Conservation (phyloP, 2,113 vertebrate species). For the Chlamydotis undulata region DNA sequence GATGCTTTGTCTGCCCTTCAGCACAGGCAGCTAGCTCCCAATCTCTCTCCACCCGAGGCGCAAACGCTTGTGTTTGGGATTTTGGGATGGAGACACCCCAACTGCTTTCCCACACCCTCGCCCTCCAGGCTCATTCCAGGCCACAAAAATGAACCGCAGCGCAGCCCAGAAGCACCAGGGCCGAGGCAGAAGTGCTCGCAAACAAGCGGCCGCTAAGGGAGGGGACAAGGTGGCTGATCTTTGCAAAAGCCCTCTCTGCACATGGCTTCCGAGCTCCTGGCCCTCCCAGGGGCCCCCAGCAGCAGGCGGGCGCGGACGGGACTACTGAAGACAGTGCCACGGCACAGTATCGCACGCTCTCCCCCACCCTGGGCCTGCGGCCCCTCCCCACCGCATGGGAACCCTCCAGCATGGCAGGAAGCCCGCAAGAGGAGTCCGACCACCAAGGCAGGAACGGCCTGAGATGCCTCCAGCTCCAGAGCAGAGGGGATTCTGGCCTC, state of each 20-base stretch:
- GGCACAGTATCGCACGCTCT: neutral
- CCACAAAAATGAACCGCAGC: neutral
- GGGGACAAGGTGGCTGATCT: neutral
- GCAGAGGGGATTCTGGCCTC: neutral
- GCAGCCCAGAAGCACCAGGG: neutral
- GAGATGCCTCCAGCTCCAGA: neutral
- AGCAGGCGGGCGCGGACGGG: fast-evolving
- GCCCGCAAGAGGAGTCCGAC: neutral
- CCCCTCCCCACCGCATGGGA: neutral
- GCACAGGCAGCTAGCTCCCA: fast-evolving
- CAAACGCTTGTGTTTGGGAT: neutral
- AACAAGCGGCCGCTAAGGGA: neutral
- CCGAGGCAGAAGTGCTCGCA: neutral
- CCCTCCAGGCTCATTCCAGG: neutral
- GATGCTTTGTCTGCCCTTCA: neutral
- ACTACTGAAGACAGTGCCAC: too few species aligned
- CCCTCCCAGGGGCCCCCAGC: neutral
- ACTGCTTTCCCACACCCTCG: neutral
- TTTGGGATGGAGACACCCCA: neutral
- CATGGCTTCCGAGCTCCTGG: fast-evolving
- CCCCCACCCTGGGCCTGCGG: neutral
- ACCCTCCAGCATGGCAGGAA: neutral
- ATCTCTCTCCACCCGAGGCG: neutral
- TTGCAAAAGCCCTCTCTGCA: neutral
- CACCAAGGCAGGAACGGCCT: neutral